Percentiles rank a stretch among this genome's conserved stretches.
phyloP scores from a whole-genome alignment of 30 jellyfish, hydroid and myxozoan genomes.

The Chironex yamaguchii region DNA sequence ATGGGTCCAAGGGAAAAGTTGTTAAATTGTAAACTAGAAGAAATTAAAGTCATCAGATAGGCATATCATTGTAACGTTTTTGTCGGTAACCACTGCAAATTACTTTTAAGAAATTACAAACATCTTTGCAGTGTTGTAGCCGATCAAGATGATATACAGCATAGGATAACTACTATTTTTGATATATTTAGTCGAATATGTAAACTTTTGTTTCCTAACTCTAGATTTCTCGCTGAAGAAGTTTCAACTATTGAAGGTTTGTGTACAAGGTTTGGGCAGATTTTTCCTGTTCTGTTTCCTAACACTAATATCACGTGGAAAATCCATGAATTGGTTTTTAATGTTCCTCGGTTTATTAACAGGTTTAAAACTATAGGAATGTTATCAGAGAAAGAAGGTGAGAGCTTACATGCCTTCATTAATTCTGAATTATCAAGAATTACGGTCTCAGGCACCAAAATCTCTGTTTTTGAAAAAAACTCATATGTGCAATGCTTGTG shows the following conservation, averaged over 20 bases:
- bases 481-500: too few species aligned
- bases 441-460: too few species aligned
- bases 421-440: conserved; percentile 46
- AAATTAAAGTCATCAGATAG: conserved; percentile 31
- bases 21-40: conserved; percentile 25
- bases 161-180: conserved; percentile 8
- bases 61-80: conserved; percentile 69
- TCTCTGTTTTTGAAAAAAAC: too few species aligned
- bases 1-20: conserved; percentile 17
- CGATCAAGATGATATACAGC: background rate
- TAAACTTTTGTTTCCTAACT: background rate
- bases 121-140: conserved; percentile 38
- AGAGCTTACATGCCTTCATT: conserved; percentile 45
- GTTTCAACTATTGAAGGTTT: background rate
- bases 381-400: conserved; percentile 44
- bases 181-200: background rate
- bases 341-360: conserved; percentile 43
- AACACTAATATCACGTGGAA: conserved; percentile 27
- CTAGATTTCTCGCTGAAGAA: conserved; percentile 51
- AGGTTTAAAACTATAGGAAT: conserved; percentile 27
- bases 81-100: conserved; percentile 67
- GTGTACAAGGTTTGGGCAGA: conserved; percentile 40
- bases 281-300: conserved; percentile 17
- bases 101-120: conserved; percentile 16
- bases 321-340: conserved; percentile 26